phyloP scores from a whole-genome alignment of 64 coral and sea anemone genomes.

The Porites lutea region DNA sequence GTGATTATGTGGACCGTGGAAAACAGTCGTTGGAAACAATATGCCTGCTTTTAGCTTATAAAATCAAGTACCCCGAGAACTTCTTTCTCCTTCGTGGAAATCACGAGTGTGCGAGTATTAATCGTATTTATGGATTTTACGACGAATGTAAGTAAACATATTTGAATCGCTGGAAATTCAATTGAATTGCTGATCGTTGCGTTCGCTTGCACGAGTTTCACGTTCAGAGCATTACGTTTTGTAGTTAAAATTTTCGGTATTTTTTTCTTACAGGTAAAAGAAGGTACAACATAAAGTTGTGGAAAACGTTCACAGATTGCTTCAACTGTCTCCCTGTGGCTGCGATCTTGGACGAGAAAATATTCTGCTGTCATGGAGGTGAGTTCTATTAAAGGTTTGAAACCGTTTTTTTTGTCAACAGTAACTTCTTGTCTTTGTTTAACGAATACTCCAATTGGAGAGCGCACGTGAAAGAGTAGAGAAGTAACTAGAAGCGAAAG shows the following conservation, averaged over 20 bases:
- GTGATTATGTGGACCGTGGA: slow-evolving; percentile 98
- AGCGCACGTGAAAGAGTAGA: not conserved
- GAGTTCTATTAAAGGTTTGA: not conserved
- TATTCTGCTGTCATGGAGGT: slow-evolving; percentile 99
- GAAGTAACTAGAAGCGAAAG: not conserved
- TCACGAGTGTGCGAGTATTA: slow-evolving; percentile 99
- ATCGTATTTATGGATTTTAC: slow-evolving; percentile 99
- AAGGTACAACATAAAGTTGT: slow-evolving; percentile 98
- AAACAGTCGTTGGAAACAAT: slow-evolving; percentile 99
- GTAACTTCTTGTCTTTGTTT: not conserved
- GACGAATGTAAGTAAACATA: slow-evolving; percentile 97
- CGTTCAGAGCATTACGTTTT: not conserved
- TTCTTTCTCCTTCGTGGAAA: slow-evolving; percentile 98
- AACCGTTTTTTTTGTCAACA: not conserved
- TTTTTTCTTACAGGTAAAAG: slow-evolving; percentile 88
- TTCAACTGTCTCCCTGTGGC: slow-evolving; percentile 98
- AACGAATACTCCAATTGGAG: not conserved
- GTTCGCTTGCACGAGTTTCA: too few species aligned
- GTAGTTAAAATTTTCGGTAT: not conserved
- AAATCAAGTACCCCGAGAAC: slow-evolving; percentile 99
- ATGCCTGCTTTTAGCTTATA: slow-evolving; percentile 98
- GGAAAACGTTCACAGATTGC: slow-evolving; percentile 99
- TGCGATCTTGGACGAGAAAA: slow-evolving; percentile 98
- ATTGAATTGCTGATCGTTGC: not conserved
- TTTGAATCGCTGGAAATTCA: too few species aligned